Evolutionary conservation across 2,797 vertebrate genomes (phyloP).

Genomic region (Leucoraja ocellata): DNA sequence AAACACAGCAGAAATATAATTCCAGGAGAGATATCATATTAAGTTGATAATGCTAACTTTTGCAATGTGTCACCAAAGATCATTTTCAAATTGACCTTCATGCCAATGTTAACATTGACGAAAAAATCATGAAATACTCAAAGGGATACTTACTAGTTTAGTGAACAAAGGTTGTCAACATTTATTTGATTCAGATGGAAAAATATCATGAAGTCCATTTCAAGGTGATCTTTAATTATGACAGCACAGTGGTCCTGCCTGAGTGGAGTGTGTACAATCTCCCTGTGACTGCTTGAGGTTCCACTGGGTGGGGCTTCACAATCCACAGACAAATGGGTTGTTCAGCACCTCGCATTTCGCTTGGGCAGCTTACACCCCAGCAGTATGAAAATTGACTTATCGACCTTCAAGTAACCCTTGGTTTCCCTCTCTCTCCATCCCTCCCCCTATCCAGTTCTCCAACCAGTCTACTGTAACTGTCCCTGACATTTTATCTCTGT

Average conservation of each 20-base stretch:
- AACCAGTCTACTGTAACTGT: too few species aligned
- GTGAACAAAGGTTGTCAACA: neutral
- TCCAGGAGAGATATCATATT: neutral
- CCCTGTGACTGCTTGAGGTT: too few species aligned
- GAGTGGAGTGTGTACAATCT: too few species aligned
- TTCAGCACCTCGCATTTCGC: too few species aligned
- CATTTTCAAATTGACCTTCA: neutral
- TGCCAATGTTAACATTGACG: neutral
- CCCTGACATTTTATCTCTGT: too few species aligned
- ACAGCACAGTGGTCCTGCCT: neutral
- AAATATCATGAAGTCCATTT: neutral
- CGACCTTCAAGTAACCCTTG: too few species aligned
- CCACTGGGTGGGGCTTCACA: too few species aligned
- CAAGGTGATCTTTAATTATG: neutral
- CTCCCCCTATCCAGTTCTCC: too few species aligned
- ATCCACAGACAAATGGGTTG: too few species aligned
- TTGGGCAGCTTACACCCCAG: too few species aligned
- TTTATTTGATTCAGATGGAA: neutral
- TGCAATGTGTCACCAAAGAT: neutral
- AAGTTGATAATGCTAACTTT: neutral
- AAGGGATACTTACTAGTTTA: neutral
- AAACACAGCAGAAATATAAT: neutral
- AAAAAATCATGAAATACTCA: neutral
- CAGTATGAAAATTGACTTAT: too few species aligned
- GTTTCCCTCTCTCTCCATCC: too few species aligned